Evolutionary conservation across 2,888 invertebrate species (phyloP).

Genomic region (Chrysomela aeneicollis): DNA sequence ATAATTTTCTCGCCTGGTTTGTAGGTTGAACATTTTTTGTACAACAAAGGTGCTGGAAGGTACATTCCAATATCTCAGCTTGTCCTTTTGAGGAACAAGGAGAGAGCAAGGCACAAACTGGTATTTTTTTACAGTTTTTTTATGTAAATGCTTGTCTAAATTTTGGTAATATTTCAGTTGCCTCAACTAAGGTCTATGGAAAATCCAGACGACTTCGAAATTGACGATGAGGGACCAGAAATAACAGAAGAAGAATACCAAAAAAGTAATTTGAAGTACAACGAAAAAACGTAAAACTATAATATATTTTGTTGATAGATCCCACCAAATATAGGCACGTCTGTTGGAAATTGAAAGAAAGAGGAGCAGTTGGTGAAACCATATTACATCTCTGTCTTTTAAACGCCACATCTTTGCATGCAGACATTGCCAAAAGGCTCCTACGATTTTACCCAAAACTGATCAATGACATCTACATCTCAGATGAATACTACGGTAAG

Average conservation of each 20-base stretch:
- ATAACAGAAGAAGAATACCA: constrained; percentile 64
- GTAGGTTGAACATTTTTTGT: constrained; percentile 86
- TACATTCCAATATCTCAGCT: constrained; percentile 90
- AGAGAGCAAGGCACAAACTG: constrained; percentile 81
- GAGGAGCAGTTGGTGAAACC: constrained; percentile 96
- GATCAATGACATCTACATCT: constrained; percentile 94
- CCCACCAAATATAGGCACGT: constrained; percentile 81
- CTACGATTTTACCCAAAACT: constrained; percentile 93
- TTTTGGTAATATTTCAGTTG: constrained; percentile 64
- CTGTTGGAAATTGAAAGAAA: constrained; percentile 90
- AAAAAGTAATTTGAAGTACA: constrained; percentile 54
- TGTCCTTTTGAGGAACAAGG: constrained; percentile 86
- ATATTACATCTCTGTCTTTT: constrained; percentile 92
- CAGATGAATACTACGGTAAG: constrained; percentile 95
- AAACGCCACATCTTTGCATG: constrained; percentile 89
- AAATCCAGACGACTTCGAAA: constrained; percentile 85
- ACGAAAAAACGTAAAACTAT: background rate
- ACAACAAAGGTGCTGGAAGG: constrained; percentile 91
- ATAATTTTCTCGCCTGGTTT: constrained; percentile 11
- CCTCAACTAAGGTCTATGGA: constrained; percentile 81
- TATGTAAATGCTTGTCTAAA: background rate
- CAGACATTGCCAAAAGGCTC: constrained; percentile 91
- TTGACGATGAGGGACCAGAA: constrained; percentile 77
- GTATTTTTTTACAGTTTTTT: constrained; percentile 60
- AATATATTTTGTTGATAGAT: constrained; percentile 61